Base-by-base conservation (phyloP, 2,797 vertebrate species). In the Melanogrammus aeglefinus region DNA sequence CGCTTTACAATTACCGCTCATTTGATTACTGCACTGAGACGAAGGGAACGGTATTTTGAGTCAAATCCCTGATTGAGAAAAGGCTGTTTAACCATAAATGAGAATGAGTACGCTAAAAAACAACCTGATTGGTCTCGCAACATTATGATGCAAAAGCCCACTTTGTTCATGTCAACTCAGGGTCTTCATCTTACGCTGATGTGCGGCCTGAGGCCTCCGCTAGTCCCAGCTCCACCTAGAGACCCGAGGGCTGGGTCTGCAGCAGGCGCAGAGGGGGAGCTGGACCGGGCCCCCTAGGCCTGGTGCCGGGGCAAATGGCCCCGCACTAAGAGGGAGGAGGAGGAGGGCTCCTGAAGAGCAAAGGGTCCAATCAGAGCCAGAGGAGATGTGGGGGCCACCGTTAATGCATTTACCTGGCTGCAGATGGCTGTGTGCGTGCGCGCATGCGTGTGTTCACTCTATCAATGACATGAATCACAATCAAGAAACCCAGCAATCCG, bases 241-340 rank as follows among this genome's bases (percentile, higher is more conserved):
- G 82, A 88, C 31, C 31, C 31, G 2, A 72, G 81, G 1, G 2
- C n/a, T 29, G 27, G 12, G 63, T 82, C 84, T 80, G 79, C 80
- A 78, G 80, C 81, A 82, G 63, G 63, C n/a, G 4, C n/a, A 27
- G 13, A 6, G 63, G 63, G 21, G n/a, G 63, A 6, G 9, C 6
- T 13, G 6, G 4, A 8, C 66, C 66, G 3, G 27, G 9, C n/a
- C n/a, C 27, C 9, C 7, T 24, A 69, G 70, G 78, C 69, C 83
- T 82, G 83, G 88, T 86, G 88, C 86, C 87, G 73, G 80, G 87
- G 84, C 85, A 94, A 93, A 93, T 90, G 91, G 90, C 85, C 92
- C 70, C 0, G 73, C 84, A 82, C 92, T 93, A 90, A 91, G 80
- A 74, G 83, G 77, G 82, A 33, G 84, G 80, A 88, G 84, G 80